Conservation (phyloP, 1,140 invertebrate genomes). For the Drosophila lacertosa region DNA sequence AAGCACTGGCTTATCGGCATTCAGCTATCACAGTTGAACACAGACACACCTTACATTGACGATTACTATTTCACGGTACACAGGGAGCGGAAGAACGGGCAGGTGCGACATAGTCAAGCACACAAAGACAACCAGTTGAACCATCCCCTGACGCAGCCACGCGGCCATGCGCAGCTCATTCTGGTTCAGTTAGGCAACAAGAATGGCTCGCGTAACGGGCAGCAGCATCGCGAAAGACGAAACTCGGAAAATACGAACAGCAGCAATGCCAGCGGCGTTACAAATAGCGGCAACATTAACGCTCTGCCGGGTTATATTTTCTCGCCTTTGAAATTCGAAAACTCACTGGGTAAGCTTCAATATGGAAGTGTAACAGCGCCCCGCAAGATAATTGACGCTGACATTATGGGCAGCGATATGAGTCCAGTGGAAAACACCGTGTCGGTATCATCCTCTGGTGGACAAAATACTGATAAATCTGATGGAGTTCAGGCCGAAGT, state of each 20-base stretch:
- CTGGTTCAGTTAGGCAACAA: constrained; percentile 82
- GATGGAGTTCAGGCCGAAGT: constrained; percentile 46
- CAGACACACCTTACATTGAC: constrained; percentile 93
- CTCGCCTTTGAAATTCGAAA: constrained; percentile 94
- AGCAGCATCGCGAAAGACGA: constrained; percentile 84
- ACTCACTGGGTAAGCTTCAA: constrained; percentile 94
- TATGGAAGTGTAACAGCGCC: constrained; percentile 95
- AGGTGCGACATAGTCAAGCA: constrained; percentile 85
- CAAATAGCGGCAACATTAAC: constrained; percentile 84
- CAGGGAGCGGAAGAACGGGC: constrained; percentile 86
- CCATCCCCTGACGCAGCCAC: constrained; percentile 85
- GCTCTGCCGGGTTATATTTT: constrained; percentile 85
- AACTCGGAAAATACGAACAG: constrained; percentile 84
- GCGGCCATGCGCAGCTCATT: constrained; percentile 82
- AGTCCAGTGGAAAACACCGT: constrained; percentile 81
- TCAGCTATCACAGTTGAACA: constrained; percentile 94
- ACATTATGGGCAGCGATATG: constrained; percentile 87
- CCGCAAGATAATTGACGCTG: constrained; percentile 96
- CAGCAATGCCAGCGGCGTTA: constrained; percentile 48
- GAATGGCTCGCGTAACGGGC: constrained; percentile 80
- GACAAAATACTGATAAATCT: constrained; percentile 36
- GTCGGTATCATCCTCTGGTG: constrained; percentile 51
- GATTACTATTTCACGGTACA: constrained; percentile 93
- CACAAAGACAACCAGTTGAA: constrained; percentile 87
- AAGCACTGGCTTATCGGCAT: constrained; percentile 98